Percentiles rank a stretch among this genome's conserved stretches.
Evolutionary conservation across 2,888 invertebrate species (phyloP).

Genomic region (Phyllotreta cruciferae): DNA sequence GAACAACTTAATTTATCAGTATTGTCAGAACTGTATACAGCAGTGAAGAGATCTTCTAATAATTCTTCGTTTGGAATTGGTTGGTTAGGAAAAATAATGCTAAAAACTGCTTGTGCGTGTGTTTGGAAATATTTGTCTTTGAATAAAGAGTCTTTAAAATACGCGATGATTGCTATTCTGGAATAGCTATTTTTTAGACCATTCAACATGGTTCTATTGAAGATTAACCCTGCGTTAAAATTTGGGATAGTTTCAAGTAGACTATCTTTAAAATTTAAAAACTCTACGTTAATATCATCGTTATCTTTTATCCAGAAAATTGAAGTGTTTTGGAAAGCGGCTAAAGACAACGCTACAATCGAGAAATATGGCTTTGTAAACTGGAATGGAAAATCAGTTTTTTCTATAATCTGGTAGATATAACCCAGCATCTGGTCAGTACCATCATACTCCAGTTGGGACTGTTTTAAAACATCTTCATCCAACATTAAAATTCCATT

Average conservation of each 20-base stretch:
- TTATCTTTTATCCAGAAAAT: slow-evolving; percentile 15
- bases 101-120: slow-evolving; percentile 15
- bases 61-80: not conserved
- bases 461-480: slow-evolving; percentile 33
- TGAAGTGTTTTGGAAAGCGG: slow-evolving; percentile 14
- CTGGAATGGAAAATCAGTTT: slow-evolving; percentile 26
- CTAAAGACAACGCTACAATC: slow-evolving; percentile 20
- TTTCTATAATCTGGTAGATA: slow-evolving; percentile 41
- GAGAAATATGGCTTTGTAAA: slow-evolving; percentile 25
- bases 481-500: slow-evolving; percentile 39
- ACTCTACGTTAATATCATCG: not conserved
- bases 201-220: slow-evolving; percentile 12
- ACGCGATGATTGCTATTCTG: slow-evolving; percentile 19
- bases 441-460: slow-evolving; percentile 42
- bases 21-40: slow-evolving; percentile 2
- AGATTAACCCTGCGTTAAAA: slow-evolving; percentile 16
- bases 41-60: not conserved
- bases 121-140: slow-evolving; percentile 15
- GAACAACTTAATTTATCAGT: slow-evolving; percentile 8
- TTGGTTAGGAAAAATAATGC: slow-evolving; percentile 17
- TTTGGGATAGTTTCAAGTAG: not conserved
- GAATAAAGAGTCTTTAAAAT: slow-evolving; percentile 12
- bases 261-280: slow-evolving; percentile 4
- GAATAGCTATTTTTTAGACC: slow-evolving; percentile 3
- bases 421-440: slow-evolving; percentile 45